These are phyloP conservation scores for Gallinago nigripennis DNA, from an alignment of 2,797 vertebrate genomes.

Conservation along the genomic window DNA sequence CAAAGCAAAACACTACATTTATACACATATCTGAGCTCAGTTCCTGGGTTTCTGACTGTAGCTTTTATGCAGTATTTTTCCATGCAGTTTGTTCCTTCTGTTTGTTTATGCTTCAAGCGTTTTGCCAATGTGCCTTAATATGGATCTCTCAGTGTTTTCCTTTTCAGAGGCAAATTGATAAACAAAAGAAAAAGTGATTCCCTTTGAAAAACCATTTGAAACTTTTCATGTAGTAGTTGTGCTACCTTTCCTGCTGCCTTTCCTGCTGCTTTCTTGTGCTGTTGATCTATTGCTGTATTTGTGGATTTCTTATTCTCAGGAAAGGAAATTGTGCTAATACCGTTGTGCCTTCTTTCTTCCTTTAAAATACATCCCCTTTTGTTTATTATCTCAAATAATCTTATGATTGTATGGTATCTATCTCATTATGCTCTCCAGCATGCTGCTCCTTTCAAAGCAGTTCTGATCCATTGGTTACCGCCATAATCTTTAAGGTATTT, in stretches of 20 bases:
- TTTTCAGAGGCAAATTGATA: not conserved
- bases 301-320: not conserved
- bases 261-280: not conserved
- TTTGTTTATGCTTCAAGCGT: not conserved
- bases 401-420: accelerated
- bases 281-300: not conserved
- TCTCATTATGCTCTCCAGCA: not conserved
- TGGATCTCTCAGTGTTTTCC: not conserved
- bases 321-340: not conserved
- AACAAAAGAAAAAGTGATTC: not conserved
- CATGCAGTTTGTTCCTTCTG: not conserved
- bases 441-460: not conserved
- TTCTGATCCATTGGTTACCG: not conserved
- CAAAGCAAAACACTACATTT: not conserved
- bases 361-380: not conserved
- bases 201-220: not conserved
- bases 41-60: not conserved
- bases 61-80: not conserved
- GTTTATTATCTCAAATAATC: not conserved
- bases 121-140: not conserved
- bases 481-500: not conserved
- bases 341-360: not conserved
- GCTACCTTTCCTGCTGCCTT: not conserved
- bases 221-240: not conserved
- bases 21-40: not conserved